phyloP scores from a whole-genome alignment of 2,888 invertebrate species.

The Phengaris arion region DNA sequence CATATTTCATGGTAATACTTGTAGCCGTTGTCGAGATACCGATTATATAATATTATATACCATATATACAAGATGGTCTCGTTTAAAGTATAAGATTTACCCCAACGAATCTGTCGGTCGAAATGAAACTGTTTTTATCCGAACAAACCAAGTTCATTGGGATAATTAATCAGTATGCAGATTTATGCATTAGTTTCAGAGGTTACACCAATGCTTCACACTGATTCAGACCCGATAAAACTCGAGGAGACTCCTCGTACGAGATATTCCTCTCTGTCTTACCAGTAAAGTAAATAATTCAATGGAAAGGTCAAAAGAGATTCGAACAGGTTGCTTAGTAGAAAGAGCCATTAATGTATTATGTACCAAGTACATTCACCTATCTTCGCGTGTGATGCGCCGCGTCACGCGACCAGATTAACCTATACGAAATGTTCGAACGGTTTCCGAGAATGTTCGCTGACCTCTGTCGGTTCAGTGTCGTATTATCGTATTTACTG shows the following conservation, averaged over 20 bases:
- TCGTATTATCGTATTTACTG: slow-evolving; percentile 4
- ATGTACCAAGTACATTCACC: neutral
- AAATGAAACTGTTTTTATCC: neutral
- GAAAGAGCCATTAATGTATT: slow-evolving; percentile 11
- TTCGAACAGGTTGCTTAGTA: neutral
- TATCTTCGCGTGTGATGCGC: slow-evolving; percentile 18
- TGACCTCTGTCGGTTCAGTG: slow-evolving; percentile 7
- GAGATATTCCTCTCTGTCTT: too few species aligned
- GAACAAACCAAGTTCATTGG: neutral
- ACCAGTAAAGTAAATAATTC: neutral
- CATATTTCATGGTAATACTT: too few species aligned
- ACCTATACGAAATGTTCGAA: neutral
- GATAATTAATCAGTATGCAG: neutral
- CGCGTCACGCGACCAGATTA: slow-evolving; percentile 6
- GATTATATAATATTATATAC: too few species aligned
- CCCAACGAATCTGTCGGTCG: too few species aligned
- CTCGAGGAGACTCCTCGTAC: too few species aligned
- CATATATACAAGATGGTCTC: too few species aligned
- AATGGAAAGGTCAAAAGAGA: neutral
- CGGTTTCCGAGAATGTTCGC: slow-evolving; percentile 9
- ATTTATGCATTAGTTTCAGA: neutral
- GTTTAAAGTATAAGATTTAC: too few species aligned
- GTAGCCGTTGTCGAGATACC: too few species aligned
- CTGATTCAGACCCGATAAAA: too few species aligned
- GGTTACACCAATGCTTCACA: too few species aligned